These are phyloP conservation scores for Psammodynastes pulverulentus DNA, from an alignment of 2,113 vertebrate species.

Conservation along the genomic window DNA sequence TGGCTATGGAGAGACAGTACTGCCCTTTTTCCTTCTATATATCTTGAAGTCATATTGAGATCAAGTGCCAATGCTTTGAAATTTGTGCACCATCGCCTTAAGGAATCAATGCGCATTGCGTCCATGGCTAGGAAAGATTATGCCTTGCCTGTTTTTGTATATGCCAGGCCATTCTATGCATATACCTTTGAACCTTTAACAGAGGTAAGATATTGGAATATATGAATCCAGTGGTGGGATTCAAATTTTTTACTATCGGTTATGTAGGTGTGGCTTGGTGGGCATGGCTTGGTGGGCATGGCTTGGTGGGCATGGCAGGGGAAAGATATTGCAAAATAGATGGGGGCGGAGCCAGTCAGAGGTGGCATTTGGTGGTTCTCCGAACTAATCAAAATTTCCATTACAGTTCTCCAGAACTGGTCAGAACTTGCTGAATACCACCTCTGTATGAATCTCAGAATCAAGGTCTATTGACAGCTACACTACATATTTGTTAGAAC, in stretches of 20 bases:
- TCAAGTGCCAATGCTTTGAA: slow-evolving; percentile 82
- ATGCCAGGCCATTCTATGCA: slow-evolving; percentile 88
- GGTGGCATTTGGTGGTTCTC: no score
- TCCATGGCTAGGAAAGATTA: slow-evolving; percentile 77
- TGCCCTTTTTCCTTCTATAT: slow-evolving; percentile 86
- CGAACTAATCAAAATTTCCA: no score
- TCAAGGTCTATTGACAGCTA: background rate
- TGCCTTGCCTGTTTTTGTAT: slow-evolving; percentile 84
- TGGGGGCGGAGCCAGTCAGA: no score
- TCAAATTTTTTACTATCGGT: no score
- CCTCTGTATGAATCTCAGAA: no score
- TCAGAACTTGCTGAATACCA: no score
- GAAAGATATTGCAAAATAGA: no score
- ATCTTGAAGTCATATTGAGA: slow-evolving; percentile 81
- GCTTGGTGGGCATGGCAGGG: no score
- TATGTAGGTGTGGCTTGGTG: no score
- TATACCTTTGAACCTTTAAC: slow-evolving; percentile 82
- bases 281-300: no score
- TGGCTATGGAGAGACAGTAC: slow-evolving; percentile 89
- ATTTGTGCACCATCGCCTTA: slow-evolving; percentile 86
- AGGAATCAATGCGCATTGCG: slow-evolving; percentile 85
- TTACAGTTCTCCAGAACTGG: no score
- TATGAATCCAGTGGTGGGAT: no score
- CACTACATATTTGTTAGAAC: background rate
- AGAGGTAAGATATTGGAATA: slow-evolving; percentile 72